Conservation (phyloP, 2,888 invertebrate genomes). For the Neoscelio sp. region DNA sequence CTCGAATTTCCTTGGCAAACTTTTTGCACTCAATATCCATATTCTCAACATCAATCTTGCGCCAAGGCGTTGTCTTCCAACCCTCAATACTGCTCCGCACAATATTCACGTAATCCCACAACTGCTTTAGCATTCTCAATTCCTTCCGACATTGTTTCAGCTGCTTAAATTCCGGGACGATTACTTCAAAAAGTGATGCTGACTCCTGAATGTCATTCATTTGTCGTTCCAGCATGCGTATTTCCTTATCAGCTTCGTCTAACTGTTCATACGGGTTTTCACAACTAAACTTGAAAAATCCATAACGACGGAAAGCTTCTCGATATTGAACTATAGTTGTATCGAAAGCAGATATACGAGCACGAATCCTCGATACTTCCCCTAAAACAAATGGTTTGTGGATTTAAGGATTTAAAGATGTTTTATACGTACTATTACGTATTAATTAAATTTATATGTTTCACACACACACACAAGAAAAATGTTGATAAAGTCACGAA, state of each 20-base stretch:
- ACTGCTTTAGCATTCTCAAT: conserved; percentile 93
- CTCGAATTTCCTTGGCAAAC: conserved; percentile 96
- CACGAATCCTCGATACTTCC: conserved; percentile 95
- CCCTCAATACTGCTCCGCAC: conserved; percentile 96
- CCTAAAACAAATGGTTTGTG: conserved; percentile 77
- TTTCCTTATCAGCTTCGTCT: conserved; percentile 91
- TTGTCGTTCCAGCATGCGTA: conserved; percentile 91
- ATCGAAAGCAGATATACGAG: conserved; percentile 94
- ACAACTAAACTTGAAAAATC: conserved; percentile 91
- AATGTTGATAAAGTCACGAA: too few relatives aligned
- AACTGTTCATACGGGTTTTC: conserved; percentile 89
- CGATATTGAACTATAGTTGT: conserved; percentile 92
- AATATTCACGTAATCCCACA: conserved; percentile 97
- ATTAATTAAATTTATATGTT: too few relatives aligned
- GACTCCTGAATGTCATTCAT: conserved; percentile 95
- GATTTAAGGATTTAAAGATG: too few relatives aligned
- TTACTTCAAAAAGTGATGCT: conserved; percentile 97
- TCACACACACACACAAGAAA: too few relatives aligned
- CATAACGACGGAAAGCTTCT: conserved; percentile 93
- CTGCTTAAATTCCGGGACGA: conserved; percentile 96
- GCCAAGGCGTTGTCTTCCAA: conserved; percentile 99
- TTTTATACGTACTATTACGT: too few relatives aligned
- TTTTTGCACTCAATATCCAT: conserved; percentile 99
- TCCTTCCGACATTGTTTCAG: conserved; percentile 96
- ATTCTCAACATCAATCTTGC: conserved; percentile 98